phyloP scores from a whole-genome alignment of 2,797 vertebrate genomes.

The Diplodus sargus region DNA sequence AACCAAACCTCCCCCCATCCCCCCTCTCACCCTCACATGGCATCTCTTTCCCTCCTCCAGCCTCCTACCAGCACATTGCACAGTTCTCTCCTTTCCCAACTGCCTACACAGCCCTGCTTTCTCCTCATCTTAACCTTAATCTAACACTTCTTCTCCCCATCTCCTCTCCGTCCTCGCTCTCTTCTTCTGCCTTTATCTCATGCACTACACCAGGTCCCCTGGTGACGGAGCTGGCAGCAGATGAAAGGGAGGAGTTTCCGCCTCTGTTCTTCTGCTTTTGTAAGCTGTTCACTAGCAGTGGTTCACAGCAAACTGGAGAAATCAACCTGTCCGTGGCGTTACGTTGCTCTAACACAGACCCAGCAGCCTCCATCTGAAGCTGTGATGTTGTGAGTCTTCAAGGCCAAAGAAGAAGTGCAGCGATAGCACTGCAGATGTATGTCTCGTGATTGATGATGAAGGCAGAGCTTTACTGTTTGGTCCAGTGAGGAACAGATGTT shows the following conservation, averaged over 20 bases:
- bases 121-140: conserved; percentile 33
- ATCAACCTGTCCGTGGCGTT: conserved; percentile 34
- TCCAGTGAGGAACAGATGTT: conserved; percentile 38
- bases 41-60: conserved; percentile 26
- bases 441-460: background rate
- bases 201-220: conserved; percentile 48
- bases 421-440: background rate
- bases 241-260: conserved; percentile 67
- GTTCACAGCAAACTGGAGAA: conserved; percentile 36
- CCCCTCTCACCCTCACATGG: conserved; percentile 46
- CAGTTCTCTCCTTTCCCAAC: conserved; percentile 17
- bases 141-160: conserved; percentile 39
- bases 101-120: conserved; percentile 27
- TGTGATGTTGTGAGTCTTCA: conserved; percentile 34
- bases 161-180: conserved; percentile 35
- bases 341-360: conserved; percentile 7
- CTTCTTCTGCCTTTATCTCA: conserved; percentile 41
- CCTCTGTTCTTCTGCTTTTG: conserved; percentile 44
- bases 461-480: conserved; percentile 12
- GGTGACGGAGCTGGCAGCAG: conserved; percentile 66
- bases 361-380: conserved; percentile 14
- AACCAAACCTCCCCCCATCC: conserved; percentile 41
- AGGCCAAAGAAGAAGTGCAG: conserved; percentile 19
- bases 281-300: conserved; percentile 36
- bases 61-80: conserved; percentile 24